Base-by-base conservation (phyloP, 2,888 invertebrate genomes). In the Eupeodes luniger region DNA sequence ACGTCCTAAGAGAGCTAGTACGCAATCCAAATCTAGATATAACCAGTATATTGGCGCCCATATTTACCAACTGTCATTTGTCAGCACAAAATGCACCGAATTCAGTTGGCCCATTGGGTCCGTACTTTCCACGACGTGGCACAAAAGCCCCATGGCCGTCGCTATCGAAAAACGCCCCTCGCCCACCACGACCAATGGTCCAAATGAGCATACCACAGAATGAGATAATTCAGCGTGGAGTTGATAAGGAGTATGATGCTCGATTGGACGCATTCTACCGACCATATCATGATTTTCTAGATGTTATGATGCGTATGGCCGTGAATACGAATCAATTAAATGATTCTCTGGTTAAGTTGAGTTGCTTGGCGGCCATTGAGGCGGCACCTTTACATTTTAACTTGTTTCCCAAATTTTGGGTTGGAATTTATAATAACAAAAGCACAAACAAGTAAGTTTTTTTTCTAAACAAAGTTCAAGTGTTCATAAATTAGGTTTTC, bases 341-440 rank as follows among this genome's bases (percentile, higher is more conserved):
- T 72, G 97, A 98, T 91, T 96, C 97, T 76, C 95, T 98, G 90
- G 96, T 98, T 85, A 96, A 96, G 92, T 94, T 98, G 90, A 97
- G 98, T 92, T 97, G 97, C 78, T 96, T 98, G 95, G 96, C 98
- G 74, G 98, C 98, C 82, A 96, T 97, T 90, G 98, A 99, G 94
- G 98, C 96, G 69, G 97, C 97, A 61, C 97, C 98, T 2, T 94
- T 98, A 89, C 96, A 98, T 94, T 96, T 97, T 92, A 97, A 96
- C 87, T 96, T 97, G 92, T 98, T 98, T 94, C 98, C 98, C 16
- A 96, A 98, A 91, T 95, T 98, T 91, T 98, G 98, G 98, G 95
- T 97, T 86, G 98, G 98, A 92, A 97, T 98, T 74, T 96, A 97
- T 91, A 95, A 96, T 89, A 93, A 93, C 59, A 93, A 93, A 84